Base-by-base conservation (phyloP, 1,140 invertebrate species). In the Agraylea sexmaculata region DNA sequence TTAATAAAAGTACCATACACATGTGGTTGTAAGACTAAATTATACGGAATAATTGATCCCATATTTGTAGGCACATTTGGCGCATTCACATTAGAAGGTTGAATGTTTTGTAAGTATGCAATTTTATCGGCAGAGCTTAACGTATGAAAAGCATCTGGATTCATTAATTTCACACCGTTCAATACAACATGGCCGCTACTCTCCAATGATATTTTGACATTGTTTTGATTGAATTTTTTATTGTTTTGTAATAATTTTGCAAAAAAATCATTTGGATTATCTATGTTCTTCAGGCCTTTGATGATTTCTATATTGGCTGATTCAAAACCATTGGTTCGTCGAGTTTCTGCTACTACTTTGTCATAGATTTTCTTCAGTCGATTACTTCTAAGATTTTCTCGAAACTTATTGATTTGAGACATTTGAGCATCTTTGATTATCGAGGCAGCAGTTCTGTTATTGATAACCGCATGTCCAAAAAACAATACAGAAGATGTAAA, bases 381-480 rank as follows among this genome's bases (percentile, higher is more conserved):
- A 21, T 50, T 50, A 23, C 47, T 50, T 5, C 47, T 33, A 15
- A 52, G 40, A 10, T 19, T 35, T 7, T 12, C 17, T 34, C 46
- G 42, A 21, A 43, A 40, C 10, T 39, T 19, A 10, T 29, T 27
- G 21, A 52, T 42, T 8, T 20, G n/a, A 13, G 18, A 13, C 4
- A 45, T 45, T 48, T 63, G 59, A 5, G 53, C 50, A 46, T 63
- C 56, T 36, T 57, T 49, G 32, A 62, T 51, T 15, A 65, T 54
- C 1, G 49, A 52, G 28, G 44, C 37, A 16, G 55, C 59, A 5
- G 54, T 47, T 46, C 41, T 56, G 19, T 54, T 55, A 43, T 53
- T 58, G 18, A 60, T 54, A 5, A 60, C 48, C 4, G 59, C 52
- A 44, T 63, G 53, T 11, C 52, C 55, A 36, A 65, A 60, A 49